Conservation (phyloP, 2,113 vertebrate species). For the Mobula birostris region DNA sequence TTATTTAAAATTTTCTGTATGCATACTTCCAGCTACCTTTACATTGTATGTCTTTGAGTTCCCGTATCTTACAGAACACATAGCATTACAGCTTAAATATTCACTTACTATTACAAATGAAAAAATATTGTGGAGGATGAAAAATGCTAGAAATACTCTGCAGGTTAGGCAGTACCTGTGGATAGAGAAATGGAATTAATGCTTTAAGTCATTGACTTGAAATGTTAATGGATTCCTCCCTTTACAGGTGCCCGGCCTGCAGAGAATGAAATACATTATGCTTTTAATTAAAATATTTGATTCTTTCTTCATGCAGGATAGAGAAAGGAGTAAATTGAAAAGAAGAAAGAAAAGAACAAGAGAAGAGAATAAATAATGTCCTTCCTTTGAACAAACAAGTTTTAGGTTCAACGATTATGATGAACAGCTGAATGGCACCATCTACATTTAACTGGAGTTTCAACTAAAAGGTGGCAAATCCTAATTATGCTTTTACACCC, state of each 20-base stretch:
- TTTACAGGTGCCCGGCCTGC: too few relatives aligned
- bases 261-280: too few relatives aligned
- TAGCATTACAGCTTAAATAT: too few relatives aligned
- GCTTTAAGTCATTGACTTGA: too few relatives aligned
- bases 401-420: not conserved
- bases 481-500: too few relatives aligned
- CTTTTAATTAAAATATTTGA: not conserved
- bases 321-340: not conserved
- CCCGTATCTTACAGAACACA: not conserved
- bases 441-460: not conserved
- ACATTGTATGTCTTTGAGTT: too few relatives aligned
- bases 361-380: too few relatives aligned
- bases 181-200: too few relatives aligned
- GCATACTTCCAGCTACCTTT: not conserved
- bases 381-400: not conserved
- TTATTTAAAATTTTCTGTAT: conserved; percentile 41
- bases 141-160: not conserved
- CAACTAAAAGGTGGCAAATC: not conserved
- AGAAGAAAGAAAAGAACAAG: too few relatives aligned
- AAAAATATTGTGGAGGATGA: not conserved
- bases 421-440: not conserved
- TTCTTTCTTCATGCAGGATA: not conserved
- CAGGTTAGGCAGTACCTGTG: too few relatives aligned
- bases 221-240: too few relatives aligned
- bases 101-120: too few relatives aligned